Evolutionary conservation across 2,797 vertebrate species (phyloP), one percentile per base, ranked within the genome.

Genomic region (Rhynchotus rufescens): DNA sequence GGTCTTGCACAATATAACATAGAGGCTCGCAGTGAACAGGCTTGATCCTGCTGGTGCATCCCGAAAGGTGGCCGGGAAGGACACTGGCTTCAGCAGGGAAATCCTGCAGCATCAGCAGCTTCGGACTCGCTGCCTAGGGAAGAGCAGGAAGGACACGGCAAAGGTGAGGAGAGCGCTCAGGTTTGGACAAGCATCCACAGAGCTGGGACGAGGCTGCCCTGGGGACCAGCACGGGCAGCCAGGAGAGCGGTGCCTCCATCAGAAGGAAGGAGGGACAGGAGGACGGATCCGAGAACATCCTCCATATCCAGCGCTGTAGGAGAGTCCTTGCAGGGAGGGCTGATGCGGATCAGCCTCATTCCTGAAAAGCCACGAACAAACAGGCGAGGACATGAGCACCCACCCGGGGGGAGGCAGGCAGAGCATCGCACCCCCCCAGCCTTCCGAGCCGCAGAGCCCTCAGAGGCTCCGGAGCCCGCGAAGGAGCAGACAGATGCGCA

Each of bases 401-500:
- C 22, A 52, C 66, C 72, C 64, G 0, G 36, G 16, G 79, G 84
- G 90, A 88, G 67, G 22, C 42, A 66, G 56, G 73, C 73, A 73
- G 68, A 86, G 65, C 94, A 93, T 89, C 84, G 61, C 94, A 94
- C 86, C 84, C 78, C 84, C 80, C 59, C 0, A 73, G 82, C 36
- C 68, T 92, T 80, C 81, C 87, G 90, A 90, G 94, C 80, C 66
- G 80, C 62, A 93, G 87, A 95, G 84, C 71, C 88, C 90, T 93
- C 84, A 89, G 90, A 72, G 76, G 69, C 60, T 93, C 93, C 93
- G 1, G 3, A 34, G 89, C 92, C 77, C 80, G 44, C 26, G 12
- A 94, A 92, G 83, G 84, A 90, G 93, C 71, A 89, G 94, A 93
- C 93, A 96, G 95, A 95, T 93, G 94, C 91, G 88, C 80, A 88